Evolutionary conservation across 2,113 vertebrate species (phyloP).

Genomic region (Prolemur simus): DNA sequence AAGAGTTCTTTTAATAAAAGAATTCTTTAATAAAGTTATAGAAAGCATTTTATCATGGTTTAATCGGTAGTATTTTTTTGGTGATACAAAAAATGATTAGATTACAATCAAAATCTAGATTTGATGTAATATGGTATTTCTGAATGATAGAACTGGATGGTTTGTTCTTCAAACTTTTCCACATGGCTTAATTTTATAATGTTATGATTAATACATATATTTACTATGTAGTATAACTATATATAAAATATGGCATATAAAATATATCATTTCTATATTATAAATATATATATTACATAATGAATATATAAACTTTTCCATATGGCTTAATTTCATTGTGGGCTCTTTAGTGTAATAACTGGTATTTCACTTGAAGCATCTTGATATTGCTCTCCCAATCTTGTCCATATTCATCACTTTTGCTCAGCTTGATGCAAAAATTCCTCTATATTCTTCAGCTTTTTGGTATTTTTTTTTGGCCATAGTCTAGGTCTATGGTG

Average conservation of each 20-base stretch:
- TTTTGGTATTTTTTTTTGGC: not conserved
- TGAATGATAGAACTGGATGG: not conserved
- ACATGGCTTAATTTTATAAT: not conserved
- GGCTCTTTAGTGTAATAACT: not conserved
- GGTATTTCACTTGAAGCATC: not conserved
- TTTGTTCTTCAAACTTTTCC: not conserved
- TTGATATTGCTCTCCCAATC: not conserved
- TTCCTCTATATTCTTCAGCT: not conserved
- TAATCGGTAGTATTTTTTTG: not conserved
- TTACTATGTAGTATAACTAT: not conserved
- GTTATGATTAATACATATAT: not conserved
- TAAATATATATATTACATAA: not conserved
- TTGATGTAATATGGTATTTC: slow-evolving; percentile 35
- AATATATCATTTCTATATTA: not conserved
- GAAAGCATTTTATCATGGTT: not conserved
- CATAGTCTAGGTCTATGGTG: not conserved
- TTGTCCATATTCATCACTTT: not conserved
- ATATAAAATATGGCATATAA: not conserved
- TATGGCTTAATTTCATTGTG: not conserved
- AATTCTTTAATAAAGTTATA: not conserved
- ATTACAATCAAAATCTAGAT: slow-evolving; percentile 24
- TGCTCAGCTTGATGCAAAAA: not conserved
- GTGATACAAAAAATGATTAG: not conserved
- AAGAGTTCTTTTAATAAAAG: slow-evolving; percentile 13
- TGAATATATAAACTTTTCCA: not conserved